Conservation (phyloP, 64 coral and sea anemone genomes). For the Actinia equina region DNA sequence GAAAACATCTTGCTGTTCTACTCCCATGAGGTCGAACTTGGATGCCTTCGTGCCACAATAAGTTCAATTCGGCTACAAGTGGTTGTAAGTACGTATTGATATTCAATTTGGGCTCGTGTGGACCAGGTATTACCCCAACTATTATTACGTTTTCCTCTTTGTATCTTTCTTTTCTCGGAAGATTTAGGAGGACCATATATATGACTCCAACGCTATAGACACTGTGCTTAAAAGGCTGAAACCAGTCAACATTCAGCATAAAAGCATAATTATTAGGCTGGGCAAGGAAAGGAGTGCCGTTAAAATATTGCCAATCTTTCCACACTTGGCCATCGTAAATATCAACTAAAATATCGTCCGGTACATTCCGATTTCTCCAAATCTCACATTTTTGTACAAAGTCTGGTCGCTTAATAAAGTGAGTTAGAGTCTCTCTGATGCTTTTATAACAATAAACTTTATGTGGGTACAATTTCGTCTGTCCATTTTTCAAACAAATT, state of each 20-base stretch:
- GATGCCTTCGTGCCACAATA: slow-evolving; percentile 55
- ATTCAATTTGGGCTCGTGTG: slow-evolving; percentile 42
- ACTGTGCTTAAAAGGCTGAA: slow-evolving; percentile 56
- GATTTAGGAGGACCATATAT: slow-evolving; percentile 49
- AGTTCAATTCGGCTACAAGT: slow-evolving; percentile 53
- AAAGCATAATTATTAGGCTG: slow-evolving; percentile 54
- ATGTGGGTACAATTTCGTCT: slow-evolving; percentile 39
- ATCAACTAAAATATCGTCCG: slow-evolving; percentile 28
- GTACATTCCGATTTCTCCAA: slow-evolving; percentile 32
- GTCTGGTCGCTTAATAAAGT: slow-evolving; percentile 34
- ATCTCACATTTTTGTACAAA: slow-evolving; percentile 49
- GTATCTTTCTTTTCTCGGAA: slow-evolving; percentile 50
- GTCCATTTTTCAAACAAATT: slow-evolving; percentile 41
- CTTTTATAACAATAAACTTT: slow-evolving; percentile 55
- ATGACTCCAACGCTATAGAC: slow-evolving; percentile 34
- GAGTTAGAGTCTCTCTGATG: slow-evolving; percentile 4
- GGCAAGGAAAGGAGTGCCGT: slow-evolving; percentile 19
- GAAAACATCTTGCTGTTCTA: slow-evolving; percentile 9
- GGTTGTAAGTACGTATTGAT: slow-evolving; percentile 60
- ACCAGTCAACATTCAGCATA: slow-evolving; percentile 72
- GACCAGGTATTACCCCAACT: slow-evolving; percentile 55
- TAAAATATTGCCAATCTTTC: slow-evolving; percentile 46
- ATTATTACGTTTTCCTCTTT: slow-evolving; percentile 51
- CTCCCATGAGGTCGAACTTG: slow-evolving; percentile 3
- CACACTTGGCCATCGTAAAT: slow-evolving; percentile 49